phyloP scores from a whole-genome alignment of 2,113 vertebrate species.

The Ammodytes dubius region DNA sequence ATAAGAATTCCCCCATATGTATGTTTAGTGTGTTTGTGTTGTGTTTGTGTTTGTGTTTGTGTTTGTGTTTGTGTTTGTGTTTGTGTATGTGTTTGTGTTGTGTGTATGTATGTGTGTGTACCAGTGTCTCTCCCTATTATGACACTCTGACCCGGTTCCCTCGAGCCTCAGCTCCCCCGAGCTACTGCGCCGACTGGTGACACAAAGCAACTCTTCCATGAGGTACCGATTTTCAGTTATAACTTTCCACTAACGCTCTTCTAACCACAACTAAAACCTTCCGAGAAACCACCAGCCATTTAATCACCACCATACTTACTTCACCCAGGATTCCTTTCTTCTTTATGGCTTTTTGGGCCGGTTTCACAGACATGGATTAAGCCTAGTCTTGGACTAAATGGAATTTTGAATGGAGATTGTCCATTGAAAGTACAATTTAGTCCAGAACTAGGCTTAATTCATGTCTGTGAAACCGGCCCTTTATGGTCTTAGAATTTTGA shows the following conservation, averaged over 20 bases:
- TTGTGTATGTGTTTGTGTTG: constrained; percentile 29
- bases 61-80: constrained; percentile 4
- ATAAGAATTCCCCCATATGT: constrained; percentile 14
- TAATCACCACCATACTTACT: constrained; percentile 6
- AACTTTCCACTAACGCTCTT: constrained; percentile 27
- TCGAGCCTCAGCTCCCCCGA: constrained; percentile 85
- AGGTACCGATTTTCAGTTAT: constrained; percentile 67
- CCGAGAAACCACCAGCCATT: constrained; percentile 14
- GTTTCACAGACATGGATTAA: no score
- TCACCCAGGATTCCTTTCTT: background rate
- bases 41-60: constrained; percentile 12
- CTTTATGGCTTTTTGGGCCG: background rate
- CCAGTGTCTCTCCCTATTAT: constrained; percentile 79
- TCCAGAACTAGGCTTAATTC: no score
- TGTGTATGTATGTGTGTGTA: constrained; percentile 16
- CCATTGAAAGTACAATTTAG: no score
- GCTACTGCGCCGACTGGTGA: constrained; percentile 79
- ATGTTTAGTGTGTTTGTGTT: background rate
- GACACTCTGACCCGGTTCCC: constrained; percentile 85
- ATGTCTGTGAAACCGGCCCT: no score
- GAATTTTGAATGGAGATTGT: no score
- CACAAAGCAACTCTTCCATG: constrained; percentile 46
- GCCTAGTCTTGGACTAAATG: no score
- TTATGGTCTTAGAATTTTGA: no score
- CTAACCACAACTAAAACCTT: constrained; percentile 9